A percentile compares a stretch with the other conserved stretches of the same genome.
These are phyloP conservation scores for Gibbula magus DNA, from an alignment of 2,888 invertebrate species.

Conservation along the genomic window DNA sequence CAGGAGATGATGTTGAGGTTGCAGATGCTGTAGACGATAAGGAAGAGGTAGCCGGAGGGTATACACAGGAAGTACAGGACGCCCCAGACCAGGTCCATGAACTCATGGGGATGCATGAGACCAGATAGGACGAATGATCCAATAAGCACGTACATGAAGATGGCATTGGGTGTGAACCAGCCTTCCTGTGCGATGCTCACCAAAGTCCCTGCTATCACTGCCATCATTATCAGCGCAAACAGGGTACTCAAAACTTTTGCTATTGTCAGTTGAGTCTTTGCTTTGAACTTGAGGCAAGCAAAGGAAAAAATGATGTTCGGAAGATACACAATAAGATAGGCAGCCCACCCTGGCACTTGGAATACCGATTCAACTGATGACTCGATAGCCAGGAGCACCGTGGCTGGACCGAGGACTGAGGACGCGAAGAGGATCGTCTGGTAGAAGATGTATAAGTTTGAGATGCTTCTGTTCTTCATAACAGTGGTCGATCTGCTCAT, in stretches of 20 bases:
- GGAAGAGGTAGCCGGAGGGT: slow-evolving; percentile 93
- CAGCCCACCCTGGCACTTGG: slow-evolving; percentile 82
- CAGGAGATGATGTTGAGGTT: slow-evolving; percentile 94
- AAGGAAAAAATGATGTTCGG: slow-evolving; percentile 94
- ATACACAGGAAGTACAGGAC: slow-evolving; percentile 90
- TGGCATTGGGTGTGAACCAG: slow-evolving; percentile 48
- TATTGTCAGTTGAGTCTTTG: slow-evolving; percentile 86
- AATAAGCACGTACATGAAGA: slow-evolving; percentile 79
- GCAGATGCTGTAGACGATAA: slow-evolving; percentile 92
- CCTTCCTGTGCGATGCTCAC: slow-evolving; percentile 98
- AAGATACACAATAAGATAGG: slow-evolving; percentile 93
- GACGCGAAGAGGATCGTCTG: slow-evolving; percentile 48
- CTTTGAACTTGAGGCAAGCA: slow-evolving; percentile 92
- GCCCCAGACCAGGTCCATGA: slow-evolving; percentile 79
- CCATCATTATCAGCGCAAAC: slow-evolving; percentile 99
- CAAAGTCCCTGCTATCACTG: slow-evolving; percentile 97
- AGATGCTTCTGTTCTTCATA: slow-evolving; percentile 96
- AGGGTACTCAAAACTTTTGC: slow-evolving; percentile 81
- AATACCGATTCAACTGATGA: slow-evolving; percentile 44
- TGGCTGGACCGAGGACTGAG: slow-evolving; percentile 47
- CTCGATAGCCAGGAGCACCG: slow-evolving; percentile 46
- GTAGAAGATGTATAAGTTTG: slow-evolving; percentile 75
- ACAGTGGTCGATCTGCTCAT: slow-evolving; percentile 92
- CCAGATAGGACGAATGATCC: slow-evolving; percentile 91
- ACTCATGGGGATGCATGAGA: slow-evolving; percentile 92